Percentiles rank a stretch among this genome's conserved stretches.
Conservation (phyloP, 1,140 invertebrate species). For the Apis laboriosa region DNA sequence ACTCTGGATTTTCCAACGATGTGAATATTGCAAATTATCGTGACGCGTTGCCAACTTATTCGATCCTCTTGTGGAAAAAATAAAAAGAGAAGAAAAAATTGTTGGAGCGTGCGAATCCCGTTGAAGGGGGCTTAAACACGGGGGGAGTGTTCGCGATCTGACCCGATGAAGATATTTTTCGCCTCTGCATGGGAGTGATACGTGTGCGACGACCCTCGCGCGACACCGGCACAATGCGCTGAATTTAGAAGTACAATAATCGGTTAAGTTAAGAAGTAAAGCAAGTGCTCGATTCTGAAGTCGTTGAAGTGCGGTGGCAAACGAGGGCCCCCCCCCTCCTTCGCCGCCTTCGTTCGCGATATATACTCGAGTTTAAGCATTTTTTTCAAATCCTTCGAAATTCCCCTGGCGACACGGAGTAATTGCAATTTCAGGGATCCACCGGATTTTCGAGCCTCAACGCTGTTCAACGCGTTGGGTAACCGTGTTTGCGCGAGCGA, state of each 20-base stretch:
- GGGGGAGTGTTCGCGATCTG: constrained; percentile 35
- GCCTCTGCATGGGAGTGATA: background rate
- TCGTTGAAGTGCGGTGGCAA: background rate
- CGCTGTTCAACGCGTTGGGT: background rate
- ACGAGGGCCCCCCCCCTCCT: background rate
- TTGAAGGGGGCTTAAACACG: constrained; percentile 51
- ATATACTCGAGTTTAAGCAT: constrained; percentile 1
- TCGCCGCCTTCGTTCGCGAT: background rate
- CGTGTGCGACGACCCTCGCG: background rate
- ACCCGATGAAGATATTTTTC: constrained; percentile 47
- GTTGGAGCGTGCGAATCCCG: constrained; percentile 21
- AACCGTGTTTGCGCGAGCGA: background rate
- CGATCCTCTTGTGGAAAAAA: background rate
- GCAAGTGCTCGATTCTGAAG: constrained; percentile 19
- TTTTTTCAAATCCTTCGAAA: constrained; percentile 19
- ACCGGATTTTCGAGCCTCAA: background rate
- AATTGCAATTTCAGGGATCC: constrained; percentile 41
- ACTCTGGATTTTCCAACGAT: background rate
- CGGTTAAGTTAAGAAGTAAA: constrained; percentile 48
- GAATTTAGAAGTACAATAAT: constrained; percentile 55
- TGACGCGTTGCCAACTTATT: background rate
- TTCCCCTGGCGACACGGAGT: constrained; percentile 9
- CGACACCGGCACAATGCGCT: constrained; percentile 33
- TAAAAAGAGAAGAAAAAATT: constrained; percentile 2
- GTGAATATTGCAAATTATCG: constrained; percentile 37